Base-by-base conservation (phyloP, 64 coral and sea anemone genomes). In the Acropora tenuis region DNA sequence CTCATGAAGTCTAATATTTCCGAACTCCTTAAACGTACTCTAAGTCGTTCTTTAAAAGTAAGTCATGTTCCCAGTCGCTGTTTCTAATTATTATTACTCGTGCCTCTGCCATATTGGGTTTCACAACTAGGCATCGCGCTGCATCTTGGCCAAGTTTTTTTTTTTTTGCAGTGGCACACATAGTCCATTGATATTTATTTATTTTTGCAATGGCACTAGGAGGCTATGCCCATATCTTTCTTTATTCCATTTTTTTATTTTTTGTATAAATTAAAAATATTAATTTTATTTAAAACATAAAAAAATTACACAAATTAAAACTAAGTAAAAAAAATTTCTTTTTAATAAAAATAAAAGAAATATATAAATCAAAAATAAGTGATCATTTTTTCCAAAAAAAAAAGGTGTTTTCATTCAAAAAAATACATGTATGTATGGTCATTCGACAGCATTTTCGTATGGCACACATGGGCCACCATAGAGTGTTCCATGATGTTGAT, bases 141-240 rank as follows among this genome's bases (percentile, higher is more conserved):
- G 67, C 67, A 71, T 66, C 61, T 17, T 66, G 61, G 61, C 1
- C 52, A 55, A 55, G 52, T 55, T 9, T 77, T 43, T 85, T 77
- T 43, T 85, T 66, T 67, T 85, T 66, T 66, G 42, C 61, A 18
- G 69, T 85, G 82, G 20, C 82, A 46, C 57, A 59, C 61, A 61
- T 8, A 12, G 61, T 66, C 61, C 9, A 11, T 66, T 13, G 61
- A 66, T 66, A 66, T 66, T 66, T 66, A 7, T 55, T 45, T 68
- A 68, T 85, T 16, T 85, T 59, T 59, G 82, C 82, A 68, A 85
- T 85, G 82, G 82, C 82, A 85, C 82, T 85, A 5, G 20, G 69
- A 69, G 82, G 82, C 82, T 66, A 85, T 43, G 60, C 20, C 46
- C 2, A 6, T 66, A 85, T 59, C 45, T 85, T 85, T 55, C 9